Evolutionary conservation across 1,140 invertebrate genomes (phyloP), one percentile per base, ranked within the genome.

Genomic region (Drosophila equinoxialis): DNA sequence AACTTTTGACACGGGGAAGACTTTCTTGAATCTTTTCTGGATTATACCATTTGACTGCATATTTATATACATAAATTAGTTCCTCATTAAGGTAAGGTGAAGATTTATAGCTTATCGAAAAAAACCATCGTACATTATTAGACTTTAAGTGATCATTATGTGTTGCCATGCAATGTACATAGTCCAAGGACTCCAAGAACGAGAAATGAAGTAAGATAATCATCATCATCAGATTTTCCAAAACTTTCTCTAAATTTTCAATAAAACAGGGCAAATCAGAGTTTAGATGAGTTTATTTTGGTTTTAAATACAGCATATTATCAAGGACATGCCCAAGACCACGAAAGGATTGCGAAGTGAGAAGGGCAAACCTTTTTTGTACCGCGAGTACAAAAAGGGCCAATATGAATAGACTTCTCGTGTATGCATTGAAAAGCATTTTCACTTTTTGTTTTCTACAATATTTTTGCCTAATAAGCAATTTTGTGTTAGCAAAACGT

Each of bases 391-490:
- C 30, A 30, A 20, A 23, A 51, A 23, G 8, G 10, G 17, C 20
- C 45, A 20, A 11, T 4, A 51, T 51, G 45, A 51, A 51, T 51
- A 23, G 45, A 23, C 4, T 5, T 30, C 17, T 39, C 11, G 37
- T 11, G 17, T 7, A 23, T 48, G 45, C 45, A 17, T 17, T 17
- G 17, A 17, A 17, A 51, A 51, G 45, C 17, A 51, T 51, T 23
- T n/a, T 51, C 17, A 23, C 10, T 30, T 26, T 55, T 26, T 30
- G 23, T 55, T 41, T 26, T 62, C 33, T 5, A 62, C 69, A 68
- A 69, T 74, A 7, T 57, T 57, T 6, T 30, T 33, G 71, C 68
- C 65, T 68, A 67, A 71, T 78, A 83, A 81, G 75, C 71, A 68
- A 65, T 76, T 83, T 78, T 41, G 37, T 13, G 23, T 51, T 17